Evolutionary conservation across 2,113 vertebrate species (phyloP).

Genomic region (Crotalus tigris): DNA sequence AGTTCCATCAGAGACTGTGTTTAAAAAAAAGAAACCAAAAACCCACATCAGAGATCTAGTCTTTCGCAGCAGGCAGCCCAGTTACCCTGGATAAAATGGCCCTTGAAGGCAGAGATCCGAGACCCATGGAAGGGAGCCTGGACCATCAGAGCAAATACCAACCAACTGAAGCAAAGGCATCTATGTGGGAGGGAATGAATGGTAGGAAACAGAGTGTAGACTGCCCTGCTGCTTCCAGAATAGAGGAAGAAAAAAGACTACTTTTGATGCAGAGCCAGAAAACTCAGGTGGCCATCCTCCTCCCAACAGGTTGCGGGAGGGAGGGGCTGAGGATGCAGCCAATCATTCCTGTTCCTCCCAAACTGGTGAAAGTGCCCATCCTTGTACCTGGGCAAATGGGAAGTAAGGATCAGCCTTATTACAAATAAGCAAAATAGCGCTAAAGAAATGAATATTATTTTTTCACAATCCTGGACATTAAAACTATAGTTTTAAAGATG

Average conservation of each 20-base stretch:
- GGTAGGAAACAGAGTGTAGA: background rate
- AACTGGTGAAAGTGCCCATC: background rate
- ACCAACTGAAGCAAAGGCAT: background rate
- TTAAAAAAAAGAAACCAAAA: background rate
- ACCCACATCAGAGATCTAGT: background rate
- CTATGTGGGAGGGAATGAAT: background rate
- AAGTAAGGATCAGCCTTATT: background rate
- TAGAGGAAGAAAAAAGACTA: background rate
- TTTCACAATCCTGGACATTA: too few relatives aligned
- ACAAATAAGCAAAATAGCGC: background rate
- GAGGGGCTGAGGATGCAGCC: background rate
- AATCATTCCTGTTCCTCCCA: background rate
- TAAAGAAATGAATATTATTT: background rate
- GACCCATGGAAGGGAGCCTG: background rate
- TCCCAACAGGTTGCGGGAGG: background rate
- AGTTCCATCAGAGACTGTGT: background rate
- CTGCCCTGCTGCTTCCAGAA: background rate
- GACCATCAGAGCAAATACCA: background rate
- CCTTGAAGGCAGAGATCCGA: background rate
- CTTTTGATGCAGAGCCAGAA: background rate
- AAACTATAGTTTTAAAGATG: background rate
- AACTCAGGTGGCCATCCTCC: background rate
- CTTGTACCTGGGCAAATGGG: background rate
- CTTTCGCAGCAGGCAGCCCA: background rate
- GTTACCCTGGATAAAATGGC: background rate